Conservation (phyloP, 1,140 invertebrate species). For the Neodiprion lecontei region DNA sequence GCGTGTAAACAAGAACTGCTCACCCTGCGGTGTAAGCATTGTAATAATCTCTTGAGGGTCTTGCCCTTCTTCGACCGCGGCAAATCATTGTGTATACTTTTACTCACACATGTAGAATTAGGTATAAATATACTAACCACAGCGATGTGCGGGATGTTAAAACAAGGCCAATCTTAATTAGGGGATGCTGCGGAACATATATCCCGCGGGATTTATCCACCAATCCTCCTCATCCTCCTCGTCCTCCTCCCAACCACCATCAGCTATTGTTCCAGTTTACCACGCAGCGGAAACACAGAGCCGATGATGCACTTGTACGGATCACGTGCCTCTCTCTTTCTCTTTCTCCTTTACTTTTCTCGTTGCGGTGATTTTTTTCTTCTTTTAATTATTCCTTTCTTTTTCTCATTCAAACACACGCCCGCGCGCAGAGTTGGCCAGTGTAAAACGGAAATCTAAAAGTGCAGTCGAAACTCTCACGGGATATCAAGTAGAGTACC, state of each 20-base stretch:
- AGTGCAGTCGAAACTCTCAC: neutral
- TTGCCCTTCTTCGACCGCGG: too few species aligned
- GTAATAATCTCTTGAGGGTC: neutral
- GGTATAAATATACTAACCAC: too few species aligned
- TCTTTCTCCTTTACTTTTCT: neutral
- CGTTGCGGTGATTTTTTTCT: neutral
- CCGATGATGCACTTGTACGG: too few species aligned
- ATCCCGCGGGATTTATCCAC: neutral
- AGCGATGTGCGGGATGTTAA: neutral
- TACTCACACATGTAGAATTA: too few species aligned
- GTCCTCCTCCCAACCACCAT: too few species aligned
- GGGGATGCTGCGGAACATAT: neutral
- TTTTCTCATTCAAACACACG: conserved; percentile 2
- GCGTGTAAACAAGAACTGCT: neutral
- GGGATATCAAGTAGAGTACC: neutral
- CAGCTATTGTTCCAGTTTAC: neutral
- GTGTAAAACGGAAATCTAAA: neutral
- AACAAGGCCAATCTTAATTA: conserved; percentile 3
- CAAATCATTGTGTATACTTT: neutral
- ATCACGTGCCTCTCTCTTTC: neutral
- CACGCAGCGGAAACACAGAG: neutral
- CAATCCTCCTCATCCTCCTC: too few species aligned
- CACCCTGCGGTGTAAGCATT: neutral
- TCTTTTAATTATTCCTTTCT: conserved; percentile 1
- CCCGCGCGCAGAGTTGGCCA: neutral